Evolutionary conservation across 64 coral and sea anemone species (phyloP), one percentile per base, ranked within the genome.

Genomic region (Montipora efflorescens): DNA sequence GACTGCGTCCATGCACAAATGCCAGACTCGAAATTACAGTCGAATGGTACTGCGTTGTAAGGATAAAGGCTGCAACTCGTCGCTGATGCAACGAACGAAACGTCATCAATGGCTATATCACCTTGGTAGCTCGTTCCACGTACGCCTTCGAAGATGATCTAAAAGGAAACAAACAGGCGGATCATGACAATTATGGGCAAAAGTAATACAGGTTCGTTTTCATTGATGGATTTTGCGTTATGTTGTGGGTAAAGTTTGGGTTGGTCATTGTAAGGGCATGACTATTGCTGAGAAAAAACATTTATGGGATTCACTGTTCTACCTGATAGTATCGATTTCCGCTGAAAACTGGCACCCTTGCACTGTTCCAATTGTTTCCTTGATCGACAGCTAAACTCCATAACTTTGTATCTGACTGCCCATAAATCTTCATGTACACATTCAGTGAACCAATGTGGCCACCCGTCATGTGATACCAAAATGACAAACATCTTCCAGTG

Each of bases 391-490:
- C 76, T 14, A 91, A 59, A 5, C 94, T 88, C 97, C 97, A 98
- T 43, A 98, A 45, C 62, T 95, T 93, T 18, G 91, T 91, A 66
- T 93, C 93, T 13, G 97, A 98, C 51, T 94, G 91, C 3, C 94
- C 97, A 76, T 89, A 78, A 47, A 98, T 87, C 67, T 88, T 95
- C 62, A 98, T 81, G 77, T 91, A 96, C 8, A 98, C 88, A 53
- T 93, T 94, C 10, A 98, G 57, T 21, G 94, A 75, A 19, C 95
- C 95, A 86, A 98, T 98, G 20, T 95, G 94, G 44, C 36, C 20
- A 4, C 97, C 97, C 61, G 90, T 91, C 97, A 98, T 98, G 59
- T 98, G 94, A 52, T 91, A 98, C 91, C 94, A 98, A 67, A 98
- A 98, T 58, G 82, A 77, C 97, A 98, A 84, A 67, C 97, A 98